Base-by-base conservation (phyloP, 2,113 vertebrate species). In the Delphinus delphis region DNA sequence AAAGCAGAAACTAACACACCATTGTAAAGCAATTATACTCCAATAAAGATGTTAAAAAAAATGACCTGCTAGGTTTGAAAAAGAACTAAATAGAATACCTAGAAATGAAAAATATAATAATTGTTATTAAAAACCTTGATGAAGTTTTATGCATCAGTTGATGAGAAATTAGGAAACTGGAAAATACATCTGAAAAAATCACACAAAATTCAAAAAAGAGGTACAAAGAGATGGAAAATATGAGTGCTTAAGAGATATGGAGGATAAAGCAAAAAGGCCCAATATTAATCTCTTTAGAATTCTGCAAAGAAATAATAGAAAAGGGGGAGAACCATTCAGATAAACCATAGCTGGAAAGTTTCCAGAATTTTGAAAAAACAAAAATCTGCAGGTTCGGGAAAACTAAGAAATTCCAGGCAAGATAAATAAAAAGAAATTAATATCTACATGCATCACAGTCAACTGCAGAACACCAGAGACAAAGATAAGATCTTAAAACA, bases 151-250 rank as follows among this genome's bases (percentile, higher is more conserved):
- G 25, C 21, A 94, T 88, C 33, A 62, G 33, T 92, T 92, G 41
- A 94, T 92, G 77, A 82, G 18, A 82, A 96, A 53, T 60, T 94
- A 94, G 47, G 41, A 82, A 94, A 91, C n/a, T 83, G 50, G 53
- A 91, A 86, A 84, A 80, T 38, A 87, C 33, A 67, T 53, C 67
- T 82, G 74, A 73, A 86, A 84, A 93, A 58, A 67, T 81, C 33
- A 88, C 60, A 76, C n/a, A 82, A 21, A 94, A 88, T 87, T 50
- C 5, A 91, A 41, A 81, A 86, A 41, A 94, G 33, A 77, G 50
- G 25, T 88, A 83, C 13, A 93, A 96, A 92, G 21, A 88, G n/a
- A 44, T 70, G 18, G 28, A 88, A 88, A 88, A 50, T 76, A 38
- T 65, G 60, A 92, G 21, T 70, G 50, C 23, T 83, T 88, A 92